Conservation (phyloP, 2,888 invertebrate species). For the Acanthosepion pharaonis region DNA sequence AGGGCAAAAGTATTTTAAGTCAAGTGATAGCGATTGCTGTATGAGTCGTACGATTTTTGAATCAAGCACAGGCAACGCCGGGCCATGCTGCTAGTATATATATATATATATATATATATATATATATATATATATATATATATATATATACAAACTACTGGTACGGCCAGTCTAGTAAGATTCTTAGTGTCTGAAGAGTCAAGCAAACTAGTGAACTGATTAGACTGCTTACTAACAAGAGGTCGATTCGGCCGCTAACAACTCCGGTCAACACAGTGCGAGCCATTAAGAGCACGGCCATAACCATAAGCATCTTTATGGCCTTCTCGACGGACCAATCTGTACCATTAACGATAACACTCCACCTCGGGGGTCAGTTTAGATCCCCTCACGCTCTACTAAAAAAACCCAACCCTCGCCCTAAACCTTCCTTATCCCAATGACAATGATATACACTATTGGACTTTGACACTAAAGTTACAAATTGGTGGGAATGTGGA, state of each 20-base stretch:
- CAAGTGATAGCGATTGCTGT: too few relatives aligned
- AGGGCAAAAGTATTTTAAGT: too few relatives aligned
- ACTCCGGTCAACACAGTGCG: neutral
- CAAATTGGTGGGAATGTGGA: neutral
- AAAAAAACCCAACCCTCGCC: too few relatives aligned
- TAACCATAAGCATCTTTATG: constrained; percentile 5
- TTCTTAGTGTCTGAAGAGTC: neutral
- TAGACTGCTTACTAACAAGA: neutral
- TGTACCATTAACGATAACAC: neutral
- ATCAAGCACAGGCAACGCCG: too few relatives aligned
- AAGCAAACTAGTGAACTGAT: neutral
- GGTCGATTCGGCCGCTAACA: neutral
- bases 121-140: too few relatives aligned
- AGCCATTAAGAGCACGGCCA: neutral
- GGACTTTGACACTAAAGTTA: neutral
- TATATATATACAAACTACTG: neutral
- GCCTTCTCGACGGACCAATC: neutral
- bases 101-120: too few relatives aligned
- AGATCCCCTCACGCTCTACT: neutral
- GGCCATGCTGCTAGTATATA: too few relatives aligned
- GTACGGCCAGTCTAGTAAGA: neutral
- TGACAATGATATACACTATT: neutral
- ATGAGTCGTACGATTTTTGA: too few relatives aligned
- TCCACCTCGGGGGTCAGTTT: neutral
- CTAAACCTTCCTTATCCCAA: neutral